phyloP scores from a whole-genome alignment of 2,113 vertebrate genomes.

The Dinomys branickii region DNA sequence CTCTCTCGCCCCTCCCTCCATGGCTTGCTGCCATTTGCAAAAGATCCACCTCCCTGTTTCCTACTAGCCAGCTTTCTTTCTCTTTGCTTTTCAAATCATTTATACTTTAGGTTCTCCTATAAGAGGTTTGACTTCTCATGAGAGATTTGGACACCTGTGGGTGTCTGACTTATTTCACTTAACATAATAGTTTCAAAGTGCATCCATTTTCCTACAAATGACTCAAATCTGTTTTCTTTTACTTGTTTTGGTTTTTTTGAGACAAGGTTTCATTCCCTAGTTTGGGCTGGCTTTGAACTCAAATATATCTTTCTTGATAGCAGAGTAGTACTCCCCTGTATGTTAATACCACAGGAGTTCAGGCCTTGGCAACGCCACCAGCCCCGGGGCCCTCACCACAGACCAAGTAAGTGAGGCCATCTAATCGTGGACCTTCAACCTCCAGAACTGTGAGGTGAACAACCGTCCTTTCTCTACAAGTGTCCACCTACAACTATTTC shows the following conservation, averaged over 20 bases:
- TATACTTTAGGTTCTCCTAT: not conserved
- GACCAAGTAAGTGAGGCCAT: not conserved
- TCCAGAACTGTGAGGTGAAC: not conserved
- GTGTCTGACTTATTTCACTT: not conserved
- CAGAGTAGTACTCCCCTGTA: not conserved
- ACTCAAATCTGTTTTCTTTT: not conserved
- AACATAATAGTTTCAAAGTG: not conserved
- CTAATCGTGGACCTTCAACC: not conserved
- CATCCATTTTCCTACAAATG: not conserved
- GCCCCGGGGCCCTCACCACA: not conserved
- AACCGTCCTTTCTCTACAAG: not conserved
- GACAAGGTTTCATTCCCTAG: not conserved
- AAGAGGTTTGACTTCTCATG: not conserved
- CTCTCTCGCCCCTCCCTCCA: not conserved
- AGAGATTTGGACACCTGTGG: too few species aligned
- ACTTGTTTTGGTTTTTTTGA: not conserved
- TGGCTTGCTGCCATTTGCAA: not conserved
- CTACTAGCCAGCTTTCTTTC: not conserved
- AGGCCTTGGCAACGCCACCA: too few species aligned
- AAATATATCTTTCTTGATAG: not conserved
- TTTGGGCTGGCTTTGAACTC: not conserved
- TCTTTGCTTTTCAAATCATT: not conserved
- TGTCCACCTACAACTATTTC: not conserved
- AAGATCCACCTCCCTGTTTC: not conserved
- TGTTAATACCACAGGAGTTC: not conserved